These are phyloP conservation scores for Lasioglossum vierecki DNA, from an alignment of 2,888 invertebrate genomes.

Conservation along the genomic window DNA sequence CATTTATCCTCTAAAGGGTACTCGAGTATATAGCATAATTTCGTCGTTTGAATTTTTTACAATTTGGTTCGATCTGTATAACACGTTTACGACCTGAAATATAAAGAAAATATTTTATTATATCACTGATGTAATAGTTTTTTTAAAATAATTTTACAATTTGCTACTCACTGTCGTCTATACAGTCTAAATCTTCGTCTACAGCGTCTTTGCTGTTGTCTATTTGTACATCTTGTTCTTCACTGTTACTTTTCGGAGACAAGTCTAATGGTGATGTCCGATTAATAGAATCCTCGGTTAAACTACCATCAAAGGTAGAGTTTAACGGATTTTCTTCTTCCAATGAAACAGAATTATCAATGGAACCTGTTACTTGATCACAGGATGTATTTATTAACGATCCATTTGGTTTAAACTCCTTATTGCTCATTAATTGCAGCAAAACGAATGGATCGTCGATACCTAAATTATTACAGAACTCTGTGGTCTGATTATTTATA, in stretches of 20 bases:
- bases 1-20: constrained; percentile 58
- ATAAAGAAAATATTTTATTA: constrained; percentile 30
- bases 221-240: constrained; percentile 44
- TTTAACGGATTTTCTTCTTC: constrained; percentile 58
- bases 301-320: constrained; percentile 62
- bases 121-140: not conserved
- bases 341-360: constrained; percentile 56
- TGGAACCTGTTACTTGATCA: constrained; percentile 45
- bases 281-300: constrained; percentile 49
- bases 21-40: constrained; percentile 83
- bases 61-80: constrained; percentile 70
- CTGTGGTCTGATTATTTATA: constrained; percentile 89
- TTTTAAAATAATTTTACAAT: constrained; percentile 4
- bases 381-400: constrained; percentile 45
- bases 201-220: constrained; percentile 40
- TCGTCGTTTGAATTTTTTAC: constrained; percentile 83
- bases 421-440: constrained; percentile 79
- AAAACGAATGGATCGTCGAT: constrained; percentile 93
- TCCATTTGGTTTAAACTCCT: constrained; percentile 47
- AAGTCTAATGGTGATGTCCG: constrained; percentile 43
- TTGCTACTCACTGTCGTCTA: constrained; percentile 48
- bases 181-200: constrained; percentile 32
- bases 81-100: constrained; percentile 59
- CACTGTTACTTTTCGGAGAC: constrained; percentile 48
- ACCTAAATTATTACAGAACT: constrained; percentile 88